A percentile compares a stretch with the other conserved stretches of the same genome.
phyloP scores from a whole-genome alignment of 2,888 invertebrate genomes.

The Cryptocephalus primarius region DNA sequence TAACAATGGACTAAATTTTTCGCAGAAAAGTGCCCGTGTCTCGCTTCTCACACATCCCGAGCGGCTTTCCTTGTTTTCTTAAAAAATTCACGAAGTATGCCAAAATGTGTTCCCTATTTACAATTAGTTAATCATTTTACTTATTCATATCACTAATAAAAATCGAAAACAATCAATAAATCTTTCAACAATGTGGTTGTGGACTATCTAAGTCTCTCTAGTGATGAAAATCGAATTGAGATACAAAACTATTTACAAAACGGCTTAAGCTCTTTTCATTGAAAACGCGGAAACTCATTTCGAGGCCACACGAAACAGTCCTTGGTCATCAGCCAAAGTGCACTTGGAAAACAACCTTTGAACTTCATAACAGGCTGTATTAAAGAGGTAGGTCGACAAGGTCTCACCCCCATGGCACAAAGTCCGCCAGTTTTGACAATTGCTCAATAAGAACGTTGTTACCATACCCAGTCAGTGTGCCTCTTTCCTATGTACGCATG shows the following conservation, averaged over 20 bases:
- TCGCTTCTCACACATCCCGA: not conserved
- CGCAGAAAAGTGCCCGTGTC: conserved; percentile 8
- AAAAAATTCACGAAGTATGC: conserved; percentile 3
- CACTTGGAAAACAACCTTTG: too few relatives aligned
- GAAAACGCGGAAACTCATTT: too few relatives aligned
- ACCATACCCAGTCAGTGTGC: too few relatives aligned
- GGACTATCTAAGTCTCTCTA: conserved; percentile 16
- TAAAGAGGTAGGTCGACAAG: too few relatives aligned
- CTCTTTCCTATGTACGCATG: too few relatives aligned
- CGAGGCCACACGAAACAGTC: too few relatives aligned
- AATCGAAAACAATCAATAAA: conserved; percentile 6
- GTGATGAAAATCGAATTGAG: conserved; percentile 8
- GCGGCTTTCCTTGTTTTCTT: not conserved
- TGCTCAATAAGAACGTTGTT: too few relatives aligned
- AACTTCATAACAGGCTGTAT: too few relatives aligned
- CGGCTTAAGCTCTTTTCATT: not conserved
- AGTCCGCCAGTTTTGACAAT: too few relatives aligned
- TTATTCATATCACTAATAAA: conserved; percentile 6
- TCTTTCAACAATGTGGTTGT: conserved; percentile 10
- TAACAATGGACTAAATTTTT: conserved; percentile 14
- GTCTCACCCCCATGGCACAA: too few relatives aligned
- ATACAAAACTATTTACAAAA: conserved; percentile 4
- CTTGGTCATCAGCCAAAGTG: too few relatives aligned
- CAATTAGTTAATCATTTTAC: conserved; percentile 6
- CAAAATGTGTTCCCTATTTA: conserved; percentile 9